Conservation (phyloP, 2,888 invertebrate genomes). For the Lycophotia porphyrea region DNA sequence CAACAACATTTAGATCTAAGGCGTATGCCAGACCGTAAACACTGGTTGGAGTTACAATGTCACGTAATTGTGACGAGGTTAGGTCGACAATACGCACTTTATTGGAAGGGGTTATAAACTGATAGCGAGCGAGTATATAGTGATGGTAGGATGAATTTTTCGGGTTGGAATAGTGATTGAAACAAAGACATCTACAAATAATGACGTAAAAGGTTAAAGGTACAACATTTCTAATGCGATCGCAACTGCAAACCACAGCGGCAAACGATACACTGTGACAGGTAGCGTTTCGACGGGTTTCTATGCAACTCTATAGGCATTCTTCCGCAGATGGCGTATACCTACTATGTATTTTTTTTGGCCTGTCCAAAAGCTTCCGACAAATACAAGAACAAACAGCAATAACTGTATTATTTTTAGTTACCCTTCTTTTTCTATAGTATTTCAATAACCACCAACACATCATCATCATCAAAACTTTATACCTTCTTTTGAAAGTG, state of each 20-base stretch:
- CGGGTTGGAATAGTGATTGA: not conserved
- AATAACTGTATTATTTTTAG: not conserved
- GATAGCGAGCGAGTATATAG: conserved; percentile 6
- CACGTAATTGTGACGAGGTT: not conserved
- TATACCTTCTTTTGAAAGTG: not conserved
- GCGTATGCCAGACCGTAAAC: conserved; percentile 48
- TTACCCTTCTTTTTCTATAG: not conserved
- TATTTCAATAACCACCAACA: not conserved
- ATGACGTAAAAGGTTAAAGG: not conserved
- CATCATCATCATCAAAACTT: not conserved
- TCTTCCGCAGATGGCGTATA: too few species aligned
- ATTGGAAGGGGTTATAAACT: not conserved
- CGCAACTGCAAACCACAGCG: not conserved
- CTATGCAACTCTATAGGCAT: too few species aligned
- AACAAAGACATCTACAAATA: not conserved
- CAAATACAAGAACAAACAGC: not conserved
- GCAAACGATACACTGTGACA: not conserved
- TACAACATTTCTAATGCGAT: not conserved
- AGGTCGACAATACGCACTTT: conserved; percentile 15
- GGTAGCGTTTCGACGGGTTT: too few species aligned
- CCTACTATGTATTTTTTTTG: not conserved
- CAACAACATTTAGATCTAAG: conserved; percentile 28
- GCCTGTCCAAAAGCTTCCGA: not conserved
- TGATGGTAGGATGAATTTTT: too few species aligned
- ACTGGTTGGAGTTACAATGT: conserved; percentile 33